Evolutionary conservation across 2,797 vertebrate genomes (phyloP).

Genomic region (Sitta carolinensis): DNA sequence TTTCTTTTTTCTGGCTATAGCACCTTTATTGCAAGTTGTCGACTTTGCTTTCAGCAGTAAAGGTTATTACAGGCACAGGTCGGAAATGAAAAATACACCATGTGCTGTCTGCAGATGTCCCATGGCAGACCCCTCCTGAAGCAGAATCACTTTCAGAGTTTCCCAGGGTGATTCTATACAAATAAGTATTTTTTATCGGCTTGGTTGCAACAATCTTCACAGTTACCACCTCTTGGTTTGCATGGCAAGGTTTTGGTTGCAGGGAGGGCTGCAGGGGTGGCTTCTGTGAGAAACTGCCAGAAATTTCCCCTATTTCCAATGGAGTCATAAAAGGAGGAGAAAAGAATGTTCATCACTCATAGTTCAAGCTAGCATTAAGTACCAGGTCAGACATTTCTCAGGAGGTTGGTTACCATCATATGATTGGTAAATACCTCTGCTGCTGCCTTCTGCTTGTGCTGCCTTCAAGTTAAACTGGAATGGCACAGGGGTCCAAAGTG

Average conservation of each 20-base stretch:
- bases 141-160: not conserved
- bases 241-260: not conserved
- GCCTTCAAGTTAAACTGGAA: not conserved
- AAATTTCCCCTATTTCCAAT: not conserved
- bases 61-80: constrained; percentile 5
- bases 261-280: not conserved
- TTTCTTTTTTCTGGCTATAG: constrained; percentile 10
- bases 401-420: not conserved
- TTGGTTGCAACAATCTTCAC: not conserved
- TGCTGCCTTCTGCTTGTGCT: not conserved
- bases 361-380: not conserved
- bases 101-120: not conserved
- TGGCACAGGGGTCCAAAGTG: not conserved
- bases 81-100: constrained; percentile 55
- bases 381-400: not conserved
- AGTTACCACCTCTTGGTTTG: not conserved
- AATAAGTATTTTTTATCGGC: not conserved
- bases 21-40: constrained; percentile 47
- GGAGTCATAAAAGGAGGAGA: not conserved
- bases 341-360: not conserved
- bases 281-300: not conserved
- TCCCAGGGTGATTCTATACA: not conserved
- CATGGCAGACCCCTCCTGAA: constrained; percentile 7
- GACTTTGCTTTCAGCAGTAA: constrained; percentile 34
- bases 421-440: not conserved